Conservation (phyloP, 2,888 invertebrate species). For the Pterobdella sp. region DNA sequence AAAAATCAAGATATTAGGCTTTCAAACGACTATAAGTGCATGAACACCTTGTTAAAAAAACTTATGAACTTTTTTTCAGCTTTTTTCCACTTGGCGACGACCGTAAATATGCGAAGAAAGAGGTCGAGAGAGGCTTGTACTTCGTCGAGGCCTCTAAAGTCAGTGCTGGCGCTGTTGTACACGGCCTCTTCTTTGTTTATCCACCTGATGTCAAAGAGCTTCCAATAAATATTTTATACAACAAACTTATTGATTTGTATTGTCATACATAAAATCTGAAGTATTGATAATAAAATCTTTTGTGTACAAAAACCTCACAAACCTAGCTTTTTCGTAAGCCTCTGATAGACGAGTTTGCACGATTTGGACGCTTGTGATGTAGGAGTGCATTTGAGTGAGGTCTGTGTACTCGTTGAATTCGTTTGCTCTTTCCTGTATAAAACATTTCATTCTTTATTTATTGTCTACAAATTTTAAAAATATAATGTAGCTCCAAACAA, state of each 20-base stretch:
- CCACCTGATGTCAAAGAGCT: too few relatives aligned
- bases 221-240: too few relatives aligned
- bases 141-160: conserved; percentile 71
- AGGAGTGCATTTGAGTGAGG: conserved; percentile 67
- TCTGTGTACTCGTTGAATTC: conserved; percentile 77
- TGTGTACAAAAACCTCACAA: neutral
- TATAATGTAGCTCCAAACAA: too few relatives aligned
- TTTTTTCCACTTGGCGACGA: conserved; percentile 67
- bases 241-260: neutral
- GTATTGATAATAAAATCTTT: neutral
- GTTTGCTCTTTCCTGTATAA: conserved; percentile 63
- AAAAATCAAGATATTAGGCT: too few relatives aligned
- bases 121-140: conserved; percentile 60
- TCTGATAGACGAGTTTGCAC: conserved; percentile 63
- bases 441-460: too few relatives aligned
- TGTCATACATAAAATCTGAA: neutral
- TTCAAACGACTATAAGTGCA: conserved; percentile 18
- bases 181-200: conserved; percentile 81
- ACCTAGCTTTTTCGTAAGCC: conserved; percentile 10
- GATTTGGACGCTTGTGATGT: conserved; percentile 65
- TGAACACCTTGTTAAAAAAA: neutral
- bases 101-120: conserved; percentile 54
- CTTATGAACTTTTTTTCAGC: conserved; percentile 60
- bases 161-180: conserved; percentile 70
- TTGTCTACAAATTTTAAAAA: too few relatives aligned